Base-by-base conservation (phyloP, 2,797 vertebrate genomes). In the Nyctalus aviator region DNA sequence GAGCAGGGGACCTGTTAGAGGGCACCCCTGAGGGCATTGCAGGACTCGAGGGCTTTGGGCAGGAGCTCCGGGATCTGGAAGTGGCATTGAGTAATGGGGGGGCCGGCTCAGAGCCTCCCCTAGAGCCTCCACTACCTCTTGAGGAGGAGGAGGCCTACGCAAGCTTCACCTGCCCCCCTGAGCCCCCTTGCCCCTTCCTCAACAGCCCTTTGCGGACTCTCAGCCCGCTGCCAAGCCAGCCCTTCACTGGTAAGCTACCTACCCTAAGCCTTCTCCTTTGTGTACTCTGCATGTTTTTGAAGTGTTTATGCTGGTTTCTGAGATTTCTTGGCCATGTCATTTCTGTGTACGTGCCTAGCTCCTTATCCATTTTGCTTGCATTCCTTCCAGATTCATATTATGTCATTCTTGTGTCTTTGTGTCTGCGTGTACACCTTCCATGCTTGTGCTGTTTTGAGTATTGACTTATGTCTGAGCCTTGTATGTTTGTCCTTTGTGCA, bases 21-120 rank as follows among this genome's bases (percentile, higher is more conserved):
- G 90, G 94, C 0, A 82, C 92, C 66, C 86, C 89, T 0, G 68
- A 86, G 85, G 95, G 93, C 23, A 72, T 87, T 84, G 53, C 84
- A 86, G 93, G 75, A 89, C 79, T 99, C 0, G 99, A 99, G 97
- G 98, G 98, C 44, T 99, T 99, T 97, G 98, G 98, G 0, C 98
- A 98, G 97, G 99, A 99, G 97, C 98, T 99, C 92, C 98, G 95
- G 15, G 99, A 99, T 94, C 98, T 99, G 69, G 99, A 99, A 94
- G 97, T 98, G 0, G 96, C 97, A 73, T 95, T 98, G 98, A 96
- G 94, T 90, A 97, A 97, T 0, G 97, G 97, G 0, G 94, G 94
- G 8, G 83, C 55, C 98, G 91, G 10, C 3, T 79, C 44, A 44
- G 90, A 50, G 97, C 98, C 0, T 18, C 95, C 6, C 3, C 93